Evolutionary conservation across 1,140 invertebrate genomes (phyloP).

Genomic region (Brachionus rubens): DNA sequence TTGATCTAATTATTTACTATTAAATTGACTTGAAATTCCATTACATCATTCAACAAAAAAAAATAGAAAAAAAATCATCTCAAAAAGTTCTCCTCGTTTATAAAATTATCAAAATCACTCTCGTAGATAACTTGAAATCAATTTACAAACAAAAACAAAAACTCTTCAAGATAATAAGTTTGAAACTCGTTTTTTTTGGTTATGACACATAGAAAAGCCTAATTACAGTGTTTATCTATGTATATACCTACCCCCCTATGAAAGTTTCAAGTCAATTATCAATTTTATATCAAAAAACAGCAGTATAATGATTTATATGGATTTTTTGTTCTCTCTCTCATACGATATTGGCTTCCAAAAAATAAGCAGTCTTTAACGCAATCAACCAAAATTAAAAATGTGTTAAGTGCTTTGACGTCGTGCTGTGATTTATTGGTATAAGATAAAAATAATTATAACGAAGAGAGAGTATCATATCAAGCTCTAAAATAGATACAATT

Average conservation of each 20-base stretch:
- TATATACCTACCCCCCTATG: neutral
- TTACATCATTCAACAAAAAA: slow-evolving; percentile 30
- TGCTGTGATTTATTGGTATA: slow-evolving; percentile 5
- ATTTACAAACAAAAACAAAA: no score
- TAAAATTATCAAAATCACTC: no score
- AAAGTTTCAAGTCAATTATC: slow-evolving; percentile 32
- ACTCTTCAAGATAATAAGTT: neutral
- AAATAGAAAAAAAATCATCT: neutral
- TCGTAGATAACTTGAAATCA: neutral
- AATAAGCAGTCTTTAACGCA: slow-evolving; percentile 37
- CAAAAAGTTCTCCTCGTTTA: no score
- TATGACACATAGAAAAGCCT: neutral
- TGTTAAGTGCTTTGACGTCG: slow-evolving; percentile 34
- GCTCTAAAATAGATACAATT: neutral
- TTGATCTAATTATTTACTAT: slow-evolving; percentile 21
- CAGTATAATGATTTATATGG: neutral
- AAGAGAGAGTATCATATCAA: slow-evolving; percentile 35
- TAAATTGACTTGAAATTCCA: slow-evolving; percentile 13
- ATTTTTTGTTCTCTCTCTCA: neutral
- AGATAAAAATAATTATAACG: slow-evolving; percentile 17
- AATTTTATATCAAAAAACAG: neutral
- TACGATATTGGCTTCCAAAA: neutral
- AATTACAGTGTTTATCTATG: slow-evolving; percentile 26
- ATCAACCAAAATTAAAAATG: slow-evolving; percentile 38
- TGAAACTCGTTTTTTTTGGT: neutral